Evolutionary conservation across 2,888 invertebrate species (phyloP).

Genomic region (Poecilobothrus nobilitatus): DNA sequence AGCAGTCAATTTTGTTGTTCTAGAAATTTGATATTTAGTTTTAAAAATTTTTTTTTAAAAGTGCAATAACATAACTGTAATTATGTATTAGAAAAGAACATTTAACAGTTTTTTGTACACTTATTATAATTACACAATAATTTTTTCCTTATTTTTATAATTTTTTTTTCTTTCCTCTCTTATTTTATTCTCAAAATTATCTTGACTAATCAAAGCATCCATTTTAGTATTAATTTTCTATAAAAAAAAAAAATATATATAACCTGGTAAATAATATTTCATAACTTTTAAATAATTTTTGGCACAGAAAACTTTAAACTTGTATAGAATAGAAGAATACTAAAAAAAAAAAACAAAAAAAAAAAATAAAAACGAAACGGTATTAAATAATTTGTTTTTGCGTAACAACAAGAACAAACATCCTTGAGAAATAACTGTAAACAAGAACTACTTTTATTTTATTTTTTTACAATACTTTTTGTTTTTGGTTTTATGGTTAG

Average conservation of each 20-base stretch:
- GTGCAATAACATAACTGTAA: no score
- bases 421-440: slow-evolving; percentile 3
- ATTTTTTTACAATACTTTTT: no score
- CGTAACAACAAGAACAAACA: slow-evolving; percentile 1
- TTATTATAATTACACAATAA: no score
- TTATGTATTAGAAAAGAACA: no score
- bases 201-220: not conserved
- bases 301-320: not conserved
- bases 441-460: not conserved
- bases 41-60: no score
- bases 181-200: not conserved
- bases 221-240: not conserved
- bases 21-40: no score
- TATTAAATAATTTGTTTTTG: not conserved
- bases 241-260: no score
- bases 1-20: no score
- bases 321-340: not conserved
- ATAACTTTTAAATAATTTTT: not conserved
- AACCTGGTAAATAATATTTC: not conserved
- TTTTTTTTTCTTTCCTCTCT: no score
- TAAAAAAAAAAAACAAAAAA: not conserved
- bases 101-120: no score
- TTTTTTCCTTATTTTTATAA: no score
- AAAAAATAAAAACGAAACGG: not conserved
- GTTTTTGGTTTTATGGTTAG: no score